Evolutionary conservation across 2,888 invertebrate species (phyloP).

Genomic region (Heliconius cydno): DNA sequence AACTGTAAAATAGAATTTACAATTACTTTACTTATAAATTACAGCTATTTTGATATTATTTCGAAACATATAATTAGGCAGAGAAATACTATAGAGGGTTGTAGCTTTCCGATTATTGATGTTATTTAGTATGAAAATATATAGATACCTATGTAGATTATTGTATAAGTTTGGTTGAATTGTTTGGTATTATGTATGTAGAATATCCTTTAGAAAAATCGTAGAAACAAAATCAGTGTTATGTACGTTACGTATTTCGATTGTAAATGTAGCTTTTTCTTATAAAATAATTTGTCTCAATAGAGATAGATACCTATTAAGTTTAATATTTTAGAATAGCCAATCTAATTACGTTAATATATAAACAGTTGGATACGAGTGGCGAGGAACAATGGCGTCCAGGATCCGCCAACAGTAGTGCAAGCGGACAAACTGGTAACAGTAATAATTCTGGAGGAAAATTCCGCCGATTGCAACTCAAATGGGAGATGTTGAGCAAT

Average conservation of each 20-base stretch:
- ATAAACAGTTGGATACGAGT: conserved; percentile 72
- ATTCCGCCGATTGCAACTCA: conserved; percentile 89
- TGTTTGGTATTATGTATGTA: background rate
- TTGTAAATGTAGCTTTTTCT: conserved; percentile 3
- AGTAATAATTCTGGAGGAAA: conserved; percentile 85
- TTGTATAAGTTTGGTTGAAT: conserved; percentile 2
- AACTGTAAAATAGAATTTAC: background rate
- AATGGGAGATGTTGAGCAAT: conserved; percentile 90
- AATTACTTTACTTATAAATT: background rate
- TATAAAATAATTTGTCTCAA: no score
- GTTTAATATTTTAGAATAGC: background rate
- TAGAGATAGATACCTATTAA: background rate
- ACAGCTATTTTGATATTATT: background rate
- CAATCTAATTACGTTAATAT: background rate
- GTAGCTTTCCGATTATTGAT: background rate
- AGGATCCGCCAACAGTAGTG: conserved; percentile 73
- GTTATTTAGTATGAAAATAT: background rate
- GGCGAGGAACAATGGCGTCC: conserved; percentile 78
- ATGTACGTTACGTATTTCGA: background rate
- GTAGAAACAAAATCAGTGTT: background rate
- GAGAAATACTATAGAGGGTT: background rate
- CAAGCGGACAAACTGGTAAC: conserved; percentile 75
- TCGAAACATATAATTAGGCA: background rate
- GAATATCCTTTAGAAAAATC: conserved; percentile 4
- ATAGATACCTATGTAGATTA: background rate